These are phyloP conservation scores for Dolomedes plantarius DNA, from an alignment of 2,888 invertebrate genomes.

Conservation along the genomic window DNA sequence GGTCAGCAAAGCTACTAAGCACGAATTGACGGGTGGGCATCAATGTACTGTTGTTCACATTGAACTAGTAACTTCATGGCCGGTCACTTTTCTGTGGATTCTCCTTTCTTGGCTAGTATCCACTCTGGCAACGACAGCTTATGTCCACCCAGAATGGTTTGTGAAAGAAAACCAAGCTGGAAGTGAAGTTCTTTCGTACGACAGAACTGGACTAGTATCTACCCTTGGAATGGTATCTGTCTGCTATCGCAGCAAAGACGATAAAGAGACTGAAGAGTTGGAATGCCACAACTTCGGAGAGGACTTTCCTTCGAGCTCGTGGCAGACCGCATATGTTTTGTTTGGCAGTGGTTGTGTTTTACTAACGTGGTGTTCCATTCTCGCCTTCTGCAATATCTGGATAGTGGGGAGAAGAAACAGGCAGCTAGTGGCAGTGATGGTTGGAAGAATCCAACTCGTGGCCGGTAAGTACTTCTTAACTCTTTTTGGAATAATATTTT, in stretches of 20 bases:
- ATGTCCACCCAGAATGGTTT: conserved; percentile 78
- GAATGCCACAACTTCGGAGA: conserved; percentile 70
- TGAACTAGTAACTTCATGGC: conserved; percentile 74
- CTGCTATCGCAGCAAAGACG: conserved; percentile 37
- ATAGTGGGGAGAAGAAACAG: conserved; percentile 75
- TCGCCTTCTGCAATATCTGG: conserved; percentile 75
- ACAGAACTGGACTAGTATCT: conserved; percentile 41
- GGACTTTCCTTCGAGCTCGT: conserved; percentile 74
- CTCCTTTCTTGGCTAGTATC: conserved; percentile 77
- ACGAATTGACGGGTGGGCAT: not conserved
- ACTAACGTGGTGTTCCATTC: conserved; percentile 75
- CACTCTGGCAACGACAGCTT: conserved; percentile 76
- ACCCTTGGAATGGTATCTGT: conserved; percentile 61
- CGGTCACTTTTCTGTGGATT: conserved; percentile 76
- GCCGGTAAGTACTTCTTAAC: conserved; percentile 35
- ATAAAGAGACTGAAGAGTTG: conserved; percentile 18
- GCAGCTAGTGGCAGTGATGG: conserved; percentile 71
- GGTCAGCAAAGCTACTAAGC: not conserved
- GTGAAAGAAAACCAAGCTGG: conserved; percentile 72
- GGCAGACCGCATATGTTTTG: conserved; percentile 76
- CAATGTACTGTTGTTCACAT: conserved; percentile 51
- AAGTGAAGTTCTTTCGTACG: conserved; percentile 31
- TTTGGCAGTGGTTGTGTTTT: conserved; percentile 76
- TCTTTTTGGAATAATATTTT: not conserved
- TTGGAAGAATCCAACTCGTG: conserved; percentile 62